Conservation (phyloP, 2,797 vertebrate genomes). For the Catamblyrhynchus diadema region DNA sequence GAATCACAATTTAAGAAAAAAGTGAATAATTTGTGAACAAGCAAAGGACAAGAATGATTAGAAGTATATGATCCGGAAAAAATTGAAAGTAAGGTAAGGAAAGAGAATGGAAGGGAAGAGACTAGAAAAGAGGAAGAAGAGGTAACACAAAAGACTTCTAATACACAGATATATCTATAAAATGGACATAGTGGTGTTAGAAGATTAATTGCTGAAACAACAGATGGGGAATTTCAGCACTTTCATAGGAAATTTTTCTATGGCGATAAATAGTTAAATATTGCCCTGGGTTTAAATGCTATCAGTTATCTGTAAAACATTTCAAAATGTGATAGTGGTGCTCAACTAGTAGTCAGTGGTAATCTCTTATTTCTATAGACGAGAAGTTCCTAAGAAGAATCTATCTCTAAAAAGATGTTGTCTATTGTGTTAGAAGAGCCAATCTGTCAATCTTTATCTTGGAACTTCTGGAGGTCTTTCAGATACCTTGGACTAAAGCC, state of each 20-base stretch:
- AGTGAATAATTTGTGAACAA: background rate
- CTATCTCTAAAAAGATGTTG: background rate
- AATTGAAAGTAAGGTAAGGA: background rate
- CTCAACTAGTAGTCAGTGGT: background rate
- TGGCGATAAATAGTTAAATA: background rate
- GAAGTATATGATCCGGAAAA: background rate
- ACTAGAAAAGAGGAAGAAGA: background rate
- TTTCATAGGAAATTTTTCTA: background rate
- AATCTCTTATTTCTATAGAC: background rate
- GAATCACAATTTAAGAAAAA: background rate
- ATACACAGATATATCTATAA: background rate
- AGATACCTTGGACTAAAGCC: background rate
- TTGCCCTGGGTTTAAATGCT: background rate
- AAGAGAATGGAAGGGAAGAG: background rate
- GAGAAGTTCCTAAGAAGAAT: background rate
- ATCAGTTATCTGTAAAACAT: background rate
- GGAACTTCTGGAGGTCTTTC: background rate
- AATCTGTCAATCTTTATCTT: background rate
- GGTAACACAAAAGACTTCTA: background rate
- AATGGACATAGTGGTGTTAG: background rate
- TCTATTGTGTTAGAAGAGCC: background rate
- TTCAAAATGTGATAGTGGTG: background rate
- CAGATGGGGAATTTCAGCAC: background rate
- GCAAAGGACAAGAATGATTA: background rate
- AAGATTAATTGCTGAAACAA: background rate